These are phyloP conservation scores for Thymallus thymallus DNA, from an alignment of 2,113 vertebrate genomes.

Conservation along the genomic window DNA sequence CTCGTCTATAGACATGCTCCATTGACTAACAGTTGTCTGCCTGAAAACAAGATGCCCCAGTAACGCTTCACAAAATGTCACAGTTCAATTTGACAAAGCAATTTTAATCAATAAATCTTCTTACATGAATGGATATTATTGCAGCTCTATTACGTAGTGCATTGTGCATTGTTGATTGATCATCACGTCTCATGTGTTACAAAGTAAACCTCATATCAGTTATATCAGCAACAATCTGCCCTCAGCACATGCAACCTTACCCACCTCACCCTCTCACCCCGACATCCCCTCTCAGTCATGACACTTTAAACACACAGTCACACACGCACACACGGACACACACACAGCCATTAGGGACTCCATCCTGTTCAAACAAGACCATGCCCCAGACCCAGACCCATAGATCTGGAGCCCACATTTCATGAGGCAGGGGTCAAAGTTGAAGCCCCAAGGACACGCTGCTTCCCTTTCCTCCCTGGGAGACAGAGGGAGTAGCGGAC, in stretches of 20 bases:
- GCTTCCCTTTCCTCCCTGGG: slow-evolving; percentile 61
- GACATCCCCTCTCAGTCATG: neutral
- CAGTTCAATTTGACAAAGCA: slow-evolving; percentile 22
- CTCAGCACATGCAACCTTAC: slow-evolving; percentile 19
- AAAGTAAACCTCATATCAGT: neutral
- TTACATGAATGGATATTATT: slow-evolving; percentile 31
- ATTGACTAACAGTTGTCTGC: slow-evolving; percentile 21
- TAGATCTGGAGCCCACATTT: slow-evolving; percentile 57
- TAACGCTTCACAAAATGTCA: slow-evolving; percentile 15
- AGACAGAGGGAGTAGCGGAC: slow-evolving; percentile 12
- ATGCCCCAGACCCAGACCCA: neutral
- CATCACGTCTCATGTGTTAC: slow-evolving; percentile 29
- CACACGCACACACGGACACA: slow-evolving; percentile 18
- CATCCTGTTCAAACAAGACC: slow-evolving; percentile 62
- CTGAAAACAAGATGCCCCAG: slow-evolving; percentile 12
- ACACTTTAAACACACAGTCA: neutral
- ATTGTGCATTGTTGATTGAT: slow-evolving; percentile 27
- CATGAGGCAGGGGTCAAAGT: slow-evolving; percentile 62
- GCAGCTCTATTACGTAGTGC: slow-evolving; percentile 40
- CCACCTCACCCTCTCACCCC: slow-evolving; percentile 3
- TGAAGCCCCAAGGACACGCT: slow-evolving; percentile 60
- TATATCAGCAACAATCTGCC: neutral
- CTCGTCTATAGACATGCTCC: neutral
- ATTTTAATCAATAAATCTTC: slow-evolving; percentile 26
- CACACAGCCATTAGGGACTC: slow-evolving; percentile 44